Conservation (phyloP, 2,113 vertebrate genomes). For the Tauraco erythrolophus region DNA sequence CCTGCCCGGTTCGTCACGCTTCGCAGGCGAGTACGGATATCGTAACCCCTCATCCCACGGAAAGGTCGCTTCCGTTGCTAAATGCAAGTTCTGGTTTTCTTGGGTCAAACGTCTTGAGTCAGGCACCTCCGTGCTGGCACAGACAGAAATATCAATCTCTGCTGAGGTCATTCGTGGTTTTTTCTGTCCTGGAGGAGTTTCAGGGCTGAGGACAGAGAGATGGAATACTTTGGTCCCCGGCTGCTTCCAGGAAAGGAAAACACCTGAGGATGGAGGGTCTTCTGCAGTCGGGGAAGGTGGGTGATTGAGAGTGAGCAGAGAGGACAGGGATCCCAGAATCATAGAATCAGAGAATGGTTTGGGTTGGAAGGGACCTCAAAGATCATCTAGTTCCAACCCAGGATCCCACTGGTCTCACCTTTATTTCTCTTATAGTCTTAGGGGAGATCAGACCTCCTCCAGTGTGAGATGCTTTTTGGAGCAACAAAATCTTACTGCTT, state of each 20-base stretch:
- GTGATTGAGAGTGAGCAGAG: neutral
- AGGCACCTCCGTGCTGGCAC: neutral
- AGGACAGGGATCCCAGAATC: neutral
- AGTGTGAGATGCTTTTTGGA: neutral
- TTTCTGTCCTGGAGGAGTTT: neutral
- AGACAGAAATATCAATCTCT: neutral
- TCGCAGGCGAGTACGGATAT: neutral
- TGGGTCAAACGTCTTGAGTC: neutral
- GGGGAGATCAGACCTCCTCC: neutral
- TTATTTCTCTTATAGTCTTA: neutral
- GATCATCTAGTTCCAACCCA: no score
- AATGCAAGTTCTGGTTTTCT: neutral
- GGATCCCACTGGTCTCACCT: neutral
- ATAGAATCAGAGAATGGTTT: no score
- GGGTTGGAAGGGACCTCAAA: no score
- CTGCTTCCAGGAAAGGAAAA: neutral
- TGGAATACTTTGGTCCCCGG: neutral
- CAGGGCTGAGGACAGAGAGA: neutral
- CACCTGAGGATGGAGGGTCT: neutral
- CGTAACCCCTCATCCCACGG: neutral
- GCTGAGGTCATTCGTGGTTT: neutral
- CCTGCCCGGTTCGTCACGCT: neutral
- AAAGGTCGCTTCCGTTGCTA: conserved; percentile 1
- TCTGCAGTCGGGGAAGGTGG: rapidly evolving
- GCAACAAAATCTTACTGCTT: neutral